A percentile compares a stretch with the other conserved stretches of the same genome.
phyloP scores from a whole-genome alignment of 2,888 invertebrate genomes.

The Hemaris fuciformis region DNA sequence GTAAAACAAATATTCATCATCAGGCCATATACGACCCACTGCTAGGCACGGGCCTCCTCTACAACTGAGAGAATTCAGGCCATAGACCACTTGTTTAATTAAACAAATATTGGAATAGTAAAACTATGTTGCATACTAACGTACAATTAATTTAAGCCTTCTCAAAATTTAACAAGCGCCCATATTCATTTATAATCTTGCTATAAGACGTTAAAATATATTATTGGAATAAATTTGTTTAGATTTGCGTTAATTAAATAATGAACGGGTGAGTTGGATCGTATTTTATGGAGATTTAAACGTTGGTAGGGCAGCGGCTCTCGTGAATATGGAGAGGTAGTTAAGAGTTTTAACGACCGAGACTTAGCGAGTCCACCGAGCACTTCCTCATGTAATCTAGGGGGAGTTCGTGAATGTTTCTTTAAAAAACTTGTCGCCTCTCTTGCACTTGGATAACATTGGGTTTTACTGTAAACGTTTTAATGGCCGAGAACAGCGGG shows the following conservation, averaged over 20 bases:
- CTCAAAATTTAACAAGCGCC: background rate
- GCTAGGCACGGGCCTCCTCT: too few species aligned
- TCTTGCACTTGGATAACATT: background rate
- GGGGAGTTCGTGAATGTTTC: conserved; percentile 41
- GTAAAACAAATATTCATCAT: too few species aligned
- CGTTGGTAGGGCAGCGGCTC: conserved; percentile 38
- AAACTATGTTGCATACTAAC: background rate
- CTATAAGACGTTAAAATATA: background rate
- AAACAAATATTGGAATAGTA: too few species aligned
- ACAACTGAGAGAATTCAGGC: too few species aligned
- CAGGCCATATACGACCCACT: too few species aligned
- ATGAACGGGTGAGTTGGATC: conserved; percentile 19
- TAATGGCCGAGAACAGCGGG: background rate
- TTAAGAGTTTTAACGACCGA: conserved; percentile 60
- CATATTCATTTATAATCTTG: background rate
- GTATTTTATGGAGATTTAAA: conserved; percentile 51
- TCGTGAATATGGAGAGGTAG: conserved; percentile 52
- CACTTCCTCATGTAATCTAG: conserved; percentile 38
- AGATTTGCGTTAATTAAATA: conserved; percentile 5
- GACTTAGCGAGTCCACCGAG: conserved; percentile 45
- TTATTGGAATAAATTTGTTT: conserved; percentile 6
- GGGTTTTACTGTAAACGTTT: background rate
- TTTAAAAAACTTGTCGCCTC: conserved; percentile 29
- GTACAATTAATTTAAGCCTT: background rate
- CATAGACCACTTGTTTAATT: too few species aligned